Evolutionary conservation across 1,140 invertebrate species (phyloP).

Genomic region (Papilio polytes): DNA sequence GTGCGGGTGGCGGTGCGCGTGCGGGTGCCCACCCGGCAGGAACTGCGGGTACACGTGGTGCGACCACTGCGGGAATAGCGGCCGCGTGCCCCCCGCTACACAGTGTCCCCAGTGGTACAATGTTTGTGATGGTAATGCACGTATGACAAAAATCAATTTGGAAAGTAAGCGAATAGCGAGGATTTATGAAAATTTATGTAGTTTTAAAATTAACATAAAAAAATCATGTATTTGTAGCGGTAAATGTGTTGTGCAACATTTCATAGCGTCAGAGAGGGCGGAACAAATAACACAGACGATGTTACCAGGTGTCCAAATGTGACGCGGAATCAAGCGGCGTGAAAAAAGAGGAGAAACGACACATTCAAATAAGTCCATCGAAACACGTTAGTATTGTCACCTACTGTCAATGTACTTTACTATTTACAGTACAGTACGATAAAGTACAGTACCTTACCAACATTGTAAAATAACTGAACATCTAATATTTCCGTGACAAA

Average conservation of each 20-base stretch:
- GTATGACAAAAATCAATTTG: background rate
- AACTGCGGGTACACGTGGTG: conserved; percentile 96
- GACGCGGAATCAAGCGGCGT: conserved; percentile 82
- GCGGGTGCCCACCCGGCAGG: conserved; percentile 92
- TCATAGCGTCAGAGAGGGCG: conserved; percentile 47
- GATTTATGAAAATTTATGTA: background rate
- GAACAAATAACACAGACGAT: conserved; percentile 64
- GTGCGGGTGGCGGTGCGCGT: conserved; percentile 84
- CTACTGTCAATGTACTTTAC: background rate
- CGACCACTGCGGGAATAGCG: conserved; percentile 95
- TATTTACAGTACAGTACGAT: background rate
- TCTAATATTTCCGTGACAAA: background rate
- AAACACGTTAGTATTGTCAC: conserved; percentile 9
- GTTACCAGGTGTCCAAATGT: conserved; percentile 82
- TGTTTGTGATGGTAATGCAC: background rate
- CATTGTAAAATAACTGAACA: background rate
- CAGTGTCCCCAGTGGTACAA: background rate
- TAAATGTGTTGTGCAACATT: conserved; percentile 1
- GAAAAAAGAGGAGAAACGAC: conserved; percentile 80
- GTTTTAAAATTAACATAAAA: background rate
- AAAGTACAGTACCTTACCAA: background rate
- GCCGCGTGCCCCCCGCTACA: conserved; percentile 80
- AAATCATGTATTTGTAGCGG: background rate
- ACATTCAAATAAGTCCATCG: conserved; percentile 50
- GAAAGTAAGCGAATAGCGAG: background rate